phyloP scores from a whole-genome alignment of 2,888 invertebrate genomes.

The Hirudinaria manillensis region DNA sequence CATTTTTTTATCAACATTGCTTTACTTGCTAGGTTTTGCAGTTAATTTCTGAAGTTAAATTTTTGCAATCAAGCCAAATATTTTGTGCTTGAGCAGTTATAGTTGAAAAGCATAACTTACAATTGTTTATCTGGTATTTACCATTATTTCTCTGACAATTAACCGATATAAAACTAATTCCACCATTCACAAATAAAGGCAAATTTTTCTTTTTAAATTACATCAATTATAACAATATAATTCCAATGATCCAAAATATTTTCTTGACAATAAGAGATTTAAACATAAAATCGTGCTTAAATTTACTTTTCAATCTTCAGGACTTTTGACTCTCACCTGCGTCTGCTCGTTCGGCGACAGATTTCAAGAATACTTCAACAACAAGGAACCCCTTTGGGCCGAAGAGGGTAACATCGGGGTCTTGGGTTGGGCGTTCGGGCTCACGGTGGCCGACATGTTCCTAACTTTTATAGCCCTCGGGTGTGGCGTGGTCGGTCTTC shows the following conservation, averaged over 20 bases:
- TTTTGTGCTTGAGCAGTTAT: no score
- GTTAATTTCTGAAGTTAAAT: background rate
- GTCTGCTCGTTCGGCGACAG: constrained; percentile 36
- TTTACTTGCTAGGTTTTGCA: background rate
- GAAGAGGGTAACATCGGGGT: constrained; percentile 30
- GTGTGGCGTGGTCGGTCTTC: constrained; percentile 9
- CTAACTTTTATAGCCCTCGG: constrained; percentile 34
- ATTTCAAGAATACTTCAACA: constrained; percentile 39
- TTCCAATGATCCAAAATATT: no score
- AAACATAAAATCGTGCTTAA: no score
- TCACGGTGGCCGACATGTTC: constrained; percentile 33
- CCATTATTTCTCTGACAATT: no score
- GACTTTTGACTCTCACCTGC: constrained; percentile 36
- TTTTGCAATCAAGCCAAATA: no score
- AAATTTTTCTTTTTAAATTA: no score
- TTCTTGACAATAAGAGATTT: no score
- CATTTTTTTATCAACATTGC: background rate
- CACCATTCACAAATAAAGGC: no score
- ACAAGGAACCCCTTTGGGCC: constrained; percentile 33
- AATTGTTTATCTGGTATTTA: no score
- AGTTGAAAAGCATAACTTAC: no score
- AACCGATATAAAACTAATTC: no score
- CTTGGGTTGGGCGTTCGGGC: constrained; percentile 39
- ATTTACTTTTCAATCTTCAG: constrained; percentile 27
- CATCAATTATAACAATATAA: no score